Conservation (phyloP, 2,888 invertebrate genomes). For the Geophilus truncorum region DNA sequence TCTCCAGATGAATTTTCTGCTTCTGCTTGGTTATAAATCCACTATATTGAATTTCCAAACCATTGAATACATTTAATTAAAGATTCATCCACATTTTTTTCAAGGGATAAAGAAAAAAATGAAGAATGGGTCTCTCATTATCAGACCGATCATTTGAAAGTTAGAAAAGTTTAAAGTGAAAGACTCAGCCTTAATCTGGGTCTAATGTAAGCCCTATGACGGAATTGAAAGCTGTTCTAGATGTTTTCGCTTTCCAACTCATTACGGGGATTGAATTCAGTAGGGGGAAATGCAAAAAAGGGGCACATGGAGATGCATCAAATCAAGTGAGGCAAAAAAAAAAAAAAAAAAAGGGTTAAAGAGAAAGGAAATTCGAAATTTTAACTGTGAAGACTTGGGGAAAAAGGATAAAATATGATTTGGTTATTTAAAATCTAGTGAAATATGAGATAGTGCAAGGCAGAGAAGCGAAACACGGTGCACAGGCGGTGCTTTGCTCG, state of each 20-base stretch:
- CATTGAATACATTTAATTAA: not conserved
- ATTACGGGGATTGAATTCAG: conserved; percentile 1
- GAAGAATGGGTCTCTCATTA: not conserved
- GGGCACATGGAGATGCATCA: not conserved
- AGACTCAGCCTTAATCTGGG: not conserved
- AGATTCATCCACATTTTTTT: not conserved
- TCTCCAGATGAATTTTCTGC: not conserved
- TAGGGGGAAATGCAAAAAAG: not conserved
- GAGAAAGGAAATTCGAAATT: not conserved
- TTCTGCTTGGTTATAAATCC: not conserved
- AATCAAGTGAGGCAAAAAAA: not conserved
- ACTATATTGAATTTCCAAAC: not conserved
- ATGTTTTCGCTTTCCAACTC: conserved; percentile 15
- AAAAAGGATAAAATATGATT: not conserved
- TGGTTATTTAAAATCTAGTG: not conserved
- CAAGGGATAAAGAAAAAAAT: not conserved
- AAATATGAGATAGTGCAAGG: not conserved
- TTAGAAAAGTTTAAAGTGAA: not conserved
- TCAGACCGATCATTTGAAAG: not conserved
- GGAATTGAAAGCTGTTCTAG: not conserved
- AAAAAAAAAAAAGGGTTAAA: not conserved
- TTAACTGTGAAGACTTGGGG: not conserved
- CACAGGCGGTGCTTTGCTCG: not conserved
- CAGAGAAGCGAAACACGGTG: not conserved
- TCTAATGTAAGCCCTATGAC: not conserved